Evolutionary conservation across 2,888 invertebrate species (phyloP), one percentile per base, ranked within the genome.

Genomic region (Drosophila testacea): DNA sequence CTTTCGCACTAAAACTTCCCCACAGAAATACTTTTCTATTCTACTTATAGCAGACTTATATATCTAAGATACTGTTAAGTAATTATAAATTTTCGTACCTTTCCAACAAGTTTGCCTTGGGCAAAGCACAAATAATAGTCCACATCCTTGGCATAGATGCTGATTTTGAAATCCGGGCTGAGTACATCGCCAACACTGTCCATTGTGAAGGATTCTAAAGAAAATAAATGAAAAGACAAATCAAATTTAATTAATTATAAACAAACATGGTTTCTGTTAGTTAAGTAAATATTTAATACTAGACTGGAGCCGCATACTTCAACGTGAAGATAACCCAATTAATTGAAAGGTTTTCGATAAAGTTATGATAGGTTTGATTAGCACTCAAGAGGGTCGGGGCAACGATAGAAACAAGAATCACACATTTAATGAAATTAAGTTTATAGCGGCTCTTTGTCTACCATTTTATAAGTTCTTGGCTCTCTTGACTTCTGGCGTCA

Each of bases 131-230:
- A 84, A 80, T 87, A 92, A 46, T 85, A 88, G 41, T 82, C 85
- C 69, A 90, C 92, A 83, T 91, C 90, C 77, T 83, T 90, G 79
- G 91, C 87, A 87, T 88, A 92, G 36, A 92, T 77, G 64, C 91
- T 91, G 63, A 92, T 87, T 83, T 88, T 91, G 91, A 91, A 91
- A 66, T 87, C 88, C 64, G 72, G 72, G 78, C 73, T 80, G 66
- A 89, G 64, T 51, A 79, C 82, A 86, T 91, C 91, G 85, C 87
- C 90, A 78, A 89, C 90, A 82, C 84, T 84, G 83, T 88, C 84
- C 88, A 91, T 90, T 57, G 83, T 90, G 67, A 92, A 88, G 81
- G 88, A 90, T 86, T 92, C 92, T 92, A 65, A 11, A 82, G 79
- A 28, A 61, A 47, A 42, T 44, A 50, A 67, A 27, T 66, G 54